These are phyloP conservation scores for Pelagia noctiluca DNA, from an alignment of 30 jellyfish, hydroid and myxozoan genomes.

Conservation along the genomic window DNA sequence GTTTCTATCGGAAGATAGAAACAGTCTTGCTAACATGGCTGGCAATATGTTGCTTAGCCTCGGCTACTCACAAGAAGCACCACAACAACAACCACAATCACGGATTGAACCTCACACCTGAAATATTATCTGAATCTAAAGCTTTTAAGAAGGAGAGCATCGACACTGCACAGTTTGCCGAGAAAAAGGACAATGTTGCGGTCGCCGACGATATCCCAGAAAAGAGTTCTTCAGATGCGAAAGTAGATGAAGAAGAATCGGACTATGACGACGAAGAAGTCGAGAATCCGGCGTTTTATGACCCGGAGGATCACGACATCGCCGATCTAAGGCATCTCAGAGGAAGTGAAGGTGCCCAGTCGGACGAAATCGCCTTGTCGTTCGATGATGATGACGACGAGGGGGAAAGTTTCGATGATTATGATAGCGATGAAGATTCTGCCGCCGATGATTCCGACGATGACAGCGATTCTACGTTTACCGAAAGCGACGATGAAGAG, in stretches of 20 bases:
- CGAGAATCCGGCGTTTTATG: conserved; percentile 35
- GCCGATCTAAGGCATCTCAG: conserved; percentile 50
- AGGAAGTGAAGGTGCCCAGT: conserved; percentile 36
- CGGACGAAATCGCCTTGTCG: conserved; percentile 47
- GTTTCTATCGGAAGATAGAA: not conserved
- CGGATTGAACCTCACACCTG: too few relatives aligned
- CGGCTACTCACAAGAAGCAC: too few relatives aligned
- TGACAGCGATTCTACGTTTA: conserved; percentile 56
- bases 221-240: not conserved
- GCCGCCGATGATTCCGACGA: conserved; percentile 73
- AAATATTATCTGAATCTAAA: too few relatives aligned
- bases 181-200: not conserved
- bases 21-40: not conserved
- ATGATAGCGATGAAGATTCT: conserved; percentile 73
- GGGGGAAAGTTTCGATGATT: conserved; percentile 47
- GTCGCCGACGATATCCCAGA: not conserved
- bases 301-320: conserved; percentile 48
- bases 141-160: too few relatives aligned
- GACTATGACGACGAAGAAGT: conserved; percentile 64
- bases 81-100: too few relatives aligned
- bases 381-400: conserved; percentile 50
- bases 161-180: not conserved
- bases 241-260: conserved; percentile 56
- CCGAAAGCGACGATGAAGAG: conserved; percentile 72
- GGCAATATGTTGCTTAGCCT: too few relatives aligned